phyloP scores from a whole-genome alignment of 2,797 vertebrate species.

The Acanthornis magna region DNA sequence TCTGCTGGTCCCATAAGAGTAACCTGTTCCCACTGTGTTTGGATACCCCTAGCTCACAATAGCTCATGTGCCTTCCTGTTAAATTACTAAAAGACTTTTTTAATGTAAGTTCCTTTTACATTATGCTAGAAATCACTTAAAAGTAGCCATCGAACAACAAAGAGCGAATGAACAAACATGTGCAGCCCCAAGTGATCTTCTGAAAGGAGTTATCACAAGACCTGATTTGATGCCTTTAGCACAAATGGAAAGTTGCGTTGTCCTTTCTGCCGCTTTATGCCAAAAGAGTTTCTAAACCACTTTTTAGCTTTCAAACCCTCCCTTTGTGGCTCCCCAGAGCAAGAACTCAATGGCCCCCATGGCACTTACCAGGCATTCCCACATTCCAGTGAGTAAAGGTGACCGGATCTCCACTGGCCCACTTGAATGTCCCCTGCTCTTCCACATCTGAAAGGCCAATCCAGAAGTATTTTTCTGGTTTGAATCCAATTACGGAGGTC shows the following conservation, averaged over 20 bases:
- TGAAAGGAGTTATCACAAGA: neutral
- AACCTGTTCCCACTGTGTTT: neutral
- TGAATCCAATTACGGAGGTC: conserved; percentile 87
- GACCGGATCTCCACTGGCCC: conserved; percentile 76
- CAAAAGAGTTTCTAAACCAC: neutral
- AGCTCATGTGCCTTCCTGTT: neutral
- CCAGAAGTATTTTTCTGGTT: conserved; percentile 93
- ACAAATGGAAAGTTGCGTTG: neutral
- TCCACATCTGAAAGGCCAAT: conserved; percentile 84
- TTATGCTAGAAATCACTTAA: neutral
- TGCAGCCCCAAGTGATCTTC: neutral
- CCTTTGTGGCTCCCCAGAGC: neutral
- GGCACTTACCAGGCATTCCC: conserved; percentile 86
- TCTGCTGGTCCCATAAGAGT: neutral
- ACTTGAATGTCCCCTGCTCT: conserved; percentile 77
- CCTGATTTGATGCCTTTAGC: neutral
- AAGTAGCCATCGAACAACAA: neutral
- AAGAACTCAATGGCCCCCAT: neutral
- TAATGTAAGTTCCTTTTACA: neutral
- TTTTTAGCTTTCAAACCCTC: neutral
- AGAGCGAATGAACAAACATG: accelerated
- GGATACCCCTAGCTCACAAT: neutral
- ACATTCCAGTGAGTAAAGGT: conserved; percentile 90
- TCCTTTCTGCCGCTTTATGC: neutral
- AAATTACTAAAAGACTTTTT: neutral